Percentiles rank a stretch among this genome's conserved stretches.
These are phyloP conservation scores for Lynx canadensis DNA, from an alignment of 2,113 vertebrate genomes.

Conservation along the genomic window DNA sequence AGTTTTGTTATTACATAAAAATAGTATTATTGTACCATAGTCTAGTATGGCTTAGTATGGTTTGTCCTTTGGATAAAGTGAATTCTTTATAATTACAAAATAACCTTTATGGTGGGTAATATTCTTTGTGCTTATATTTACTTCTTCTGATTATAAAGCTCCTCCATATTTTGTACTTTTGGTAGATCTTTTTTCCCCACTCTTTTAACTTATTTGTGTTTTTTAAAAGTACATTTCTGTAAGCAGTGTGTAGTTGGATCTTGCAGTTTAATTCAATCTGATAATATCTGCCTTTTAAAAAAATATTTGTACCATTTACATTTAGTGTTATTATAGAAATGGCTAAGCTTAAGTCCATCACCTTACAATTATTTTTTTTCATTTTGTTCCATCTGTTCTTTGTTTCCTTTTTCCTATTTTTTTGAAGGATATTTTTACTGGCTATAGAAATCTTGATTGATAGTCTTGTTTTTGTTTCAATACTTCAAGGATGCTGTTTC, in stretches of 20 bases:
- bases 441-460: neutral
- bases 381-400: neutral
- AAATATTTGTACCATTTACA: conserved; percentile 11
- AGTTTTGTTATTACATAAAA: neutral
- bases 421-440: neutral
- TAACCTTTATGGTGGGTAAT: neutral
- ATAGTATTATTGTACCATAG: neutral
- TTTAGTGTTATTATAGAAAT: conserved; percentile 38
- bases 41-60: neutral
- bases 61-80: neutral
- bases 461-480: neutral
- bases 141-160: neutral
- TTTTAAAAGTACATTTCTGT: neutral
- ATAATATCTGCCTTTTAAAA: neutral
- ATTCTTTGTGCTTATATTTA: neutral
- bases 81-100: neutral
- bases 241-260: neutral
- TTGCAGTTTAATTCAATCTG: neutral
- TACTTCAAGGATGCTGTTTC: neutral
- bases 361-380: neutral
- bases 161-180: neutral
- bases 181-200: neutral
- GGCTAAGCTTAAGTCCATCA: neutral
- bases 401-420: neutral
- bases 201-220: neutral